phyloP scores from a whole-genome alignment of 2,888 invertebrate genomes.

The Arctia plantaginis region DNA sequence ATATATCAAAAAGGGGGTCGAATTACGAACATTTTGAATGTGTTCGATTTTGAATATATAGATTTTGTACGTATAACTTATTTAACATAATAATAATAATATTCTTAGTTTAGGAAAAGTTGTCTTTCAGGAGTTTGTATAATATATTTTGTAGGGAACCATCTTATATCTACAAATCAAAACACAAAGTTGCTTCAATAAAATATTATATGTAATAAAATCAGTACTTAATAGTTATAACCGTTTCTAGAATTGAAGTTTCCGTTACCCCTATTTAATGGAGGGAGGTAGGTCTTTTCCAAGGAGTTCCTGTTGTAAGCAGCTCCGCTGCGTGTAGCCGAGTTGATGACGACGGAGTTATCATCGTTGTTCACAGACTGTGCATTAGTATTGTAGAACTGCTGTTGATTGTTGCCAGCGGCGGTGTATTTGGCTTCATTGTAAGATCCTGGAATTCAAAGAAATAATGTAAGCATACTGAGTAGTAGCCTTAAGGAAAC shows the following conservation, averaged over 20 bases:
- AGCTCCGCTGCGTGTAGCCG: slow-evolving; percentile 63
- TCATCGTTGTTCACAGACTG: slow-evolving; percentile 46
- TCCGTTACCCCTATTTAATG: slow-evolving; percentile 28
- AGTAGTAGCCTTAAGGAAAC: neutral
- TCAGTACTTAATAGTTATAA: slow-evolving; percentile 13
- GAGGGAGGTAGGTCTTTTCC: slow-evolving; percentile 68
- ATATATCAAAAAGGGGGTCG: too few relatives aligned
- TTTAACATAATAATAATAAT: too few relatives aligned
- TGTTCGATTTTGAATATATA: too few relatives aligned
- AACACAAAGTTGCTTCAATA: neutral
- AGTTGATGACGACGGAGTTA: slow-evolving; percentile 57
- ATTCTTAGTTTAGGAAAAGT: neutral
- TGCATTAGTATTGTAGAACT: slow-evolving; percentile 41
- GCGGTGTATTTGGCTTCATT: slow-evolving; percentile 69
- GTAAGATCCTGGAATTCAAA: slow-evolving; percentile 48
- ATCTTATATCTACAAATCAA: neutral
- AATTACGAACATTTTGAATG: too few relatives aligned
- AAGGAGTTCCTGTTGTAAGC: slow-evolving; percentile 37
- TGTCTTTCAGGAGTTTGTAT: neutral
- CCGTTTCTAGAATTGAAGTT: slow-evolving; percentile 16
- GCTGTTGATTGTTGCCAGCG: slow-evolving; percentile 29
- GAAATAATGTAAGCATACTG: neutral
- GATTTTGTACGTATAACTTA: too few relatives aligned
- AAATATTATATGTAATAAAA: slow-evolving; percentile 12
- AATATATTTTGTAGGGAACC: too few relatives aligned